phyloP scores from a whole-genome alignment of 53 echinoderm and acorn worm genomes.

The Henricia sp. region DNA sequence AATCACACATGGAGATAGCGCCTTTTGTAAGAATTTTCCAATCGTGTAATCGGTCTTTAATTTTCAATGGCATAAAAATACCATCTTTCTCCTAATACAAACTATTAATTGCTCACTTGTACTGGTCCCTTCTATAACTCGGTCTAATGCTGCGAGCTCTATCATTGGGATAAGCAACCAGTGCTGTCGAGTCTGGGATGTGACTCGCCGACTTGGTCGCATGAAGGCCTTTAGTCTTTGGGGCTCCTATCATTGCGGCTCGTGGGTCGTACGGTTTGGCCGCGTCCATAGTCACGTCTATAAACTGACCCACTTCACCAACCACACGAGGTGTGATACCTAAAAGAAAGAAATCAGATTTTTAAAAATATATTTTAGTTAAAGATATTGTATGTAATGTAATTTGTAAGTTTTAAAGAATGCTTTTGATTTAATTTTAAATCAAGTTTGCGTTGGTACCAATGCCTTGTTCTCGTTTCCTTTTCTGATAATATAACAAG shows the following conservation, averaged over 20 bases:
- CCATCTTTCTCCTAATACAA: no score
- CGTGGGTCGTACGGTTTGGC: conserved; percentile 84
- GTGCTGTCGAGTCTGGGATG: conserved; percentile 70
- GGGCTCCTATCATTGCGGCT: conserved; percentile 90
- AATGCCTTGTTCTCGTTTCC: no score
- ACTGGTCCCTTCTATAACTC: conserved; percentile 93
- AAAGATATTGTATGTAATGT: not conserved
- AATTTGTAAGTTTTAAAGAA: not conserved
- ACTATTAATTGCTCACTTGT: conserved; percentile 73
- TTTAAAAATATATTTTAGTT: not conserved
- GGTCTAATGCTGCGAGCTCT: conserved; percentile 90
- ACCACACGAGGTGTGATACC: conserved; percentile 98
- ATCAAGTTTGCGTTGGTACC: no score
- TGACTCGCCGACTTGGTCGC: conserved; percentile 65
- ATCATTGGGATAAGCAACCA: conserved; percentile 97
- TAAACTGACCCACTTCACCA: conserved; percentile 96
- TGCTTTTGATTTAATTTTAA: no score
- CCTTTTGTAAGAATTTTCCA: no score
- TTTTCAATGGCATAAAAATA: no score
- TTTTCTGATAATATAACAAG: no score
- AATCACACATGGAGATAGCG: no score
- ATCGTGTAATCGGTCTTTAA: no score
- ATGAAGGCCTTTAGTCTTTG: conserved; percentile 83
- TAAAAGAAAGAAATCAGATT: conserved; percentile 5
- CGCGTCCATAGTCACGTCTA: conserved; percentile 86